A percentile compares a stretch with the other conserved stretches of the same genome.
Evolutionary conservation across 1,140 invertebrate genomes (phyloP).

Genomic region (Drosophila nigromelanica): DNA sequence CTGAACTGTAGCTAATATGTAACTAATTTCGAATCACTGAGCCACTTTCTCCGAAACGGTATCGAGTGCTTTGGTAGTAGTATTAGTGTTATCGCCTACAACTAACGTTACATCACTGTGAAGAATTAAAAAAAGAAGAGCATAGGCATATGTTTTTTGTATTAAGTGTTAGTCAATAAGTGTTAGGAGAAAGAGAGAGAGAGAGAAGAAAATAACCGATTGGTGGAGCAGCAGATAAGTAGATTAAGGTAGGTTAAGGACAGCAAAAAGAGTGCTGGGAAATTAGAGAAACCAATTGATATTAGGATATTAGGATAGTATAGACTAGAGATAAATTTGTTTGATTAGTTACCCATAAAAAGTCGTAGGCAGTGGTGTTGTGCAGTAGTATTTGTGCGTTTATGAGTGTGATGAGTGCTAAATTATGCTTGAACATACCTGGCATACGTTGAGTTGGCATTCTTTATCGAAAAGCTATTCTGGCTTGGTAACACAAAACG

Average conservation of each 20-base stretch:
- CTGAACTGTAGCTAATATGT: slow-evolving; percentile 7
- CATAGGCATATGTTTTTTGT: slow-evolving; percentile 53
- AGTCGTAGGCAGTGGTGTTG: slow-evolving; percentile 27
- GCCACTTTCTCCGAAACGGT: slow-evolving; percentile 79
- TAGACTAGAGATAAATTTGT: slow-evolving; percentile 23
- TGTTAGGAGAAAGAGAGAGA: slow-evolving; percentile 21
- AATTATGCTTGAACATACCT: slow-evolving; percentile 66
- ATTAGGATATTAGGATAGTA: slow-evolving; percentile 33
- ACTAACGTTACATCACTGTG: slow-evolving; percentile 80
- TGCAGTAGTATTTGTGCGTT: slow-evolving; percentile 31
- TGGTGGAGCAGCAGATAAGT: slow-evolving; percentile 33
- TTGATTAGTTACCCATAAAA: slow-evolving; percentile 33
- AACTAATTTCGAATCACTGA: slow-evolving; percentile 33
- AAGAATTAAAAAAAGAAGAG: slow-evolving; percentile 62
- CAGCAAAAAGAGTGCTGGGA: slow-evolving; percentile 23
- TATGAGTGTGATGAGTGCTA: slow-evolving; percentile 16
- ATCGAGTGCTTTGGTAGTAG: slow-evolving; percentile 62
- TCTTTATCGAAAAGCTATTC: slow-evolving; percentile 80
- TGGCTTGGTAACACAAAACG: slow-evolving; percentile 80
- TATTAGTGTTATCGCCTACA: slow-evolving; percentile 70
- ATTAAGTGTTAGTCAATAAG: slow-evolving; percentile 59
- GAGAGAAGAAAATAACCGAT: slow-evolving; percentile 43
- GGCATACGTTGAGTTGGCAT: slow-evolving; percentile 81
- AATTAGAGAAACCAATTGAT: slow-evolving; percentile 19
- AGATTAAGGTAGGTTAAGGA: slow-evolving; percentile 11